Evolutionary conservation across 92 coral and sea anemone genomes (phyloP), one percentile per base, ranked within the genome.

Genomic region (Porites evermanni): DNA sequence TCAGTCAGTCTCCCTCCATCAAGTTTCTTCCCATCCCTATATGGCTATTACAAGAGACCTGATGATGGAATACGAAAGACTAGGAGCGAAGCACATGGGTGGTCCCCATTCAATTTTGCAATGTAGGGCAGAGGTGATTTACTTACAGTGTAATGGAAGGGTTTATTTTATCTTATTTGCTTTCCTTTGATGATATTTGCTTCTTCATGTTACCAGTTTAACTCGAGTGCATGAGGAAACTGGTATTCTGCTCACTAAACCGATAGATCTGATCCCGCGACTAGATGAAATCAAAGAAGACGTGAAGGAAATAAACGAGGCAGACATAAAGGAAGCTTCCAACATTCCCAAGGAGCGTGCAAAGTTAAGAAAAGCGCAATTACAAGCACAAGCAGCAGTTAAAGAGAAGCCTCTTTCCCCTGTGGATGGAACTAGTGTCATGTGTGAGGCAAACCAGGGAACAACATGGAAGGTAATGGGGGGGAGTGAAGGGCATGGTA

Each of bases 191-290:
- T 26, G 32, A 26, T 26, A 26, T 26, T 26, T 26, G 32, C 32
- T 26, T 9, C 9, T 54, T 54, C 7, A 8, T 54, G 59, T 29
- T 29, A 56, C 12, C 71, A 94, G 98, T 38, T 75, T 94, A 17
- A 93, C 98, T n/a, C 88, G 89, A 60, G 88, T 93, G 12, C 90
- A 89, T 53, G 94, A 94, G 68, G 96, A 94, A 47, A 86, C 96
- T 1, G 94, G 90, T 2, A 66, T 95, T 23, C 79, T 95, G 10
- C 90, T 93, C 26, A 75, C 89, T 3, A 89, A 89, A 59, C 98
- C 98, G 0, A 84, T 85, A 71, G 91, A 85, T 16, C 79, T 93
- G 75, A 58, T 93, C 23, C 85, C 88, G 26, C 92, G 91, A 38
- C 78, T 84, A 52, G 96, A 83, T 2, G 88, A 79, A 2, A 82